phyloP scores from a whole-genome alignment of 2,113 vertebrate species.

The Lophura nycthemera region DNA sequence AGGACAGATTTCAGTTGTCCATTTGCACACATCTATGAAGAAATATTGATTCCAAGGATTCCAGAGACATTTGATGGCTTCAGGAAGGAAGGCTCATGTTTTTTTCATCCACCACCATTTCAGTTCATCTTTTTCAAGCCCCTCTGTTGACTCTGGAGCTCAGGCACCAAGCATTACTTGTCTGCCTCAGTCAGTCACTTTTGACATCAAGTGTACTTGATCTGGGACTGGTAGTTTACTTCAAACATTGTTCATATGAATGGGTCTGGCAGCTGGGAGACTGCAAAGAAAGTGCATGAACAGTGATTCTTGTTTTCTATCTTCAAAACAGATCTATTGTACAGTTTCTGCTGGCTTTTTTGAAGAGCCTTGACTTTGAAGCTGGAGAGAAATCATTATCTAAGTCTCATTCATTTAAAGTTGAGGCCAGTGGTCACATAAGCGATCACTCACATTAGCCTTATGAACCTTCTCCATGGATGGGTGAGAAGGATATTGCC shows the following conservation, averaged over 20 bases:
- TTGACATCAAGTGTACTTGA: conserved; percentile 67
- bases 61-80: conserved; percentile 23
- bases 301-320: conserved; percentile 69
- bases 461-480: conserved; percentile 22
- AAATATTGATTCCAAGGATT: conserved; percentile 24
- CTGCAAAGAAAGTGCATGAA: conserved; percentile 56
- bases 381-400: conserved; percentile 52
- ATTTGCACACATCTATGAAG: not conserved
- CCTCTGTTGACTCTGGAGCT: conserved; percentile 53
- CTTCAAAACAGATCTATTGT: conserved; percentile 67
- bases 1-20: not conserved
- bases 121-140: conserved; percentile 42
- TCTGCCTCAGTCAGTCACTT: conserved; percentile 61
- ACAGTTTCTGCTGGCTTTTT: conserved; percentile 56
- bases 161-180: conserved; percentile 29
- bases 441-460: conserved; percentile 37
- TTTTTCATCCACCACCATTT: conserved; percentile 46
- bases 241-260: conserved; percentile 64
- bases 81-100: conserved; percentile 40
- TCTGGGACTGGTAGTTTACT: conserved; percentile 69
- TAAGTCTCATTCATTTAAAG: conserved; percentile 14
- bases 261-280: conserved; percentile 63
- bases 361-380: conserved; percentile 66
- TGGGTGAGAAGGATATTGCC: conserved; percentile 10
- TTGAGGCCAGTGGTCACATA: conserved; percentile 32